Evolutionary conservation across 2,113 vertebrate genomes (phyloP).

Genomic region (Cygnus buccinator): DNA sequence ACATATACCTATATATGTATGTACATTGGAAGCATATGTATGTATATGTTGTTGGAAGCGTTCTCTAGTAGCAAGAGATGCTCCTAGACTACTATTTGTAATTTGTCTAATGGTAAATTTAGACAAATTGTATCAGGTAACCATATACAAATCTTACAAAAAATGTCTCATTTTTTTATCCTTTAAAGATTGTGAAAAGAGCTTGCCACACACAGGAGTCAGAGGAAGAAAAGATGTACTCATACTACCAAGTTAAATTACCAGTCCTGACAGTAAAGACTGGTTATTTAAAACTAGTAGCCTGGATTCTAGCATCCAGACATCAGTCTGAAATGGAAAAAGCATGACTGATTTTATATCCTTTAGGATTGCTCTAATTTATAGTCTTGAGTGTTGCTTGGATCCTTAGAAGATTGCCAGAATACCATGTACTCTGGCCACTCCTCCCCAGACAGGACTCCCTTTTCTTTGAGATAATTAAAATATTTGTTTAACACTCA

Average conservation of each 20-base stretch:
- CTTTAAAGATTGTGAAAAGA: neutral
- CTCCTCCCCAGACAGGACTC: neutral
- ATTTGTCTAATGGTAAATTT: neutral
- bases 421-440: neutral
- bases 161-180: neutral
- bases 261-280: neutral
- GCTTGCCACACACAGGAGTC: neutral
- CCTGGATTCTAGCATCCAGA: neutral
- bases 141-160: neutral
- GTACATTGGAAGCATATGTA: neutral
- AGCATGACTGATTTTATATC: neutral
- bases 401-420: neutral
- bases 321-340: neutral
- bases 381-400: fast-evolving
- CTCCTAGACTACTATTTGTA: neutral
- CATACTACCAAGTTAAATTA: neutral
- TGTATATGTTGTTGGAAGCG: neutral
- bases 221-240: neutral
- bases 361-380: neutral
- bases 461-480: constrained; percentile 8
- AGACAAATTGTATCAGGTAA: neutral
- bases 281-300: neutral
- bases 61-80: neutral
- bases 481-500: constrained; percentile 29
- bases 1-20: neutral